Evolutionary conservation across 2,797 vertebrate species (phyloP).

Genomic region (Etheostoma nigrum): DNA sequence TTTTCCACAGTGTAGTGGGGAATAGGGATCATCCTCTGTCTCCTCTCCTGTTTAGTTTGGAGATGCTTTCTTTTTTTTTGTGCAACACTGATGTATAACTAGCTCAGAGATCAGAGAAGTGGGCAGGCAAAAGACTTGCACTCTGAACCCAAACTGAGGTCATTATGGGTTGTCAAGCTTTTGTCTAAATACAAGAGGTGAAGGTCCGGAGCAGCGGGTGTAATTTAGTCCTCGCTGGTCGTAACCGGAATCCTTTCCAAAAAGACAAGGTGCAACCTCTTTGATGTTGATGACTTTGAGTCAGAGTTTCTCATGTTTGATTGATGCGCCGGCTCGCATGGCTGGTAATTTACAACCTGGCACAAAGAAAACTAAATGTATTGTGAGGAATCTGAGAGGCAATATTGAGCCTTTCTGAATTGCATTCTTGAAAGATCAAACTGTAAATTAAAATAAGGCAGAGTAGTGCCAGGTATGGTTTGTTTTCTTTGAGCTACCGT

Average conservation of each 20-base stretch:
- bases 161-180: conserved; percentile 38
- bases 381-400: conserved; percentile 16
- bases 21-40: background rate
- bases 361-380: conserved; percentile 24
- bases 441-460: conserved; percentile 25
- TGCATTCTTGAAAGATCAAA: conserved; percentile 28
- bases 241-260: background rate
- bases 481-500: conserved; percentile 26
- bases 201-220: conserved; percentile 2
- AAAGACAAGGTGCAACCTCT: background rate
- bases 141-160: conserved; percentile 46
- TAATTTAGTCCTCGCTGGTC: background rate
- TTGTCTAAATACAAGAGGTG: conserved; percentile 26
- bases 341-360: conserved; percentile 19
- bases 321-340: conserved; percentile 7
- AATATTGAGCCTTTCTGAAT: conserved; percentile 26
- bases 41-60: background rate
- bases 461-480: conserved; percentile 5
- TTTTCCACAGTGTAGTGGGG: background rate
- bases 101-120: conserved; percentile 9
- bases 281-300: conserved; percentile 24
- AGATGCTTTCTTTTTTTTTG: background rate
- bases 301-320: conserved; percentile 23
- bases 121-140: conserved; percentile 2
- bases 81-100: background rate